A percentile compares a stretch with the other conserved stretches of the same genome.
Conservation (phyloP, 1,140 invertebrate species). For the Episyrphus balteatus region DNA sequence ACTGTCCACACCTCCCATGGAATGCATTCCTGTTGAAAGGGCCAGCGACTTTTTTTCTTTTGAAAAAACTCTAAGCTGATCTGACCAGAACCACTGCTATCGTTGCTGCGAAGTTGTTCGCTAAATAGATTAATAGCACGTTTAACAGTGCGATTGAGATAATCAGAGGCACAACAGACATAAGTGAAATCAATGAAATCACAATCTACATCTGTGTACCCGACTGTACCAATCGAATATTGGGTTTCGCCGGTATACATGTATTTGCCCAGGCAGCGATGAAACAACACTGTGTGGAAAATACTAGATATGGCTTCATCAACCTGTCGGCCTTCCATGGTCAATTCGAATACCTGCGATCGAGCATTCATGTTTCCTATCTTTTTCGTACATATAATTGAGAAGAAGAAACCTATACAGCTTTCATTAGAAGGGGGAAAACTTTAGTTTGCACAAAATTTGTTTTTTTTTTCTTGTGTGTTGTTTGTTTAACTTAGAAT, state of each 20-base stretch:
- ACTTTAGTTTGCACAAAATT: too few relatives aligned
- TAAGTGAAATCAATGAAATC: slow-evolving; percentile 97
- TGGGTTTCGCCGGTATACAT: slow-evolving; percentile 85
- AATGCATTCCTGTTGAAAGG: slow-evolving; percentile 76
- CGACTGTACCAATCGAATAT: slow-evolving; percentile 90
- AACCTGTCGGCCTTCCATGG: slow-evolving; percentile 85
- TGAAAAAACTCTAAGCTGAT: slow-evolving; percentile 94
- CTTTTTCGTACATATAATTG: not conserved
- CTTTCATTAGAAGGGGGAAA: too few relatives aligned
- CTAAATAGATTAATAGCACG: slow-evolving; percentile 77
- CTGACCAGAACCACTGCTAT: slow-evolving; percentile 62
- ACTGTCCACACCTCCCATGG: slow-evolving; percentile 98
- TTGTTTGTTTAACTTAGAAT: too few relatives aligned
- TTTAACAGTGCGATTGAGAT: slow-evolving; percentile 62
- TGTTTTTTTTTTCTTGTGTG: too few relatives aligned
- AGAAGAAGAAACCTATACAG: too few relatives aligned
- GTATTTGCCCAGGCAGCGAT: slow-evolving; percentile 90
- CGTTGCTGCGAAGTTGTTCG: slow-evolving; percentile 66
- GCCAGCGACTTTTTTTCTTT: slow-evolving; percentile 78
- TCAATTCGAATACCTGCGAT: slow-evolving; percentile 76
- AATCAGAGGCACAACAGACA: slow-evolving; percentile 79
- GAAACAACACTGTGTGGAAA: slow-evolving; percentile 91
- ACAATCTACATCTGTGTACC: slow-evolving; percentile 91
- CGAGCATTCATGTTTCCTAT: slow-evolving; percentile 68
- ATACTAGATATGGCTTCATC: slow-evolving; percentile 89